Evolutionary conservation across 2,888 invertebrate genomes (phyloP).

Genomic region (Netelia virgata): DNA sequence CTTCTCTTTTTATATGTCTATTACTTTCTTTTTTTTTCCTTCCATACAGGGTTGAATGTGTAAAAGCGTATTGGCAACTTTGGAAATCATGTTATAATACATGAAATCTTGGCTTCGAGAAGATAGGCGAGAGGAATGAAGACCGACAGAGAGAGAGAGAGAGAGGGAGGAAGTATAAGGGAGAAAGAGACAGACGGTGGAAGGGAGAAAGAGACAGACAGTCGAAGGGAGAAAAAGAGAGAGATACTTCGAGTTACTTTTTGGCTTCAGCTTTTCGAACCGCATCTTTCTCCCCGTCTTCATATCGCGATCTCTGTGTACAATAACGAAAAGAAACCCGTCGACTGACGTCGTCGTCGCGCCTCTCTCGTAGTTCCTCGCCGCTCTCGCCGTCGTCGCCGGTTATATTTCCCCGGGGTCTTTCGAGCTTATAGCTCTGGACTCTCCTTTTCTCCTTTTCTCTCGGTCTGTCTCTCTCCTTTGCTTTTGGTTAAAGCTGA

Average conservation of each 20-base stretch:
- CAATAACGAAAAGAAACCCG: conserved; percentile 84
- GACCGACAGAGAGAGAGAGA: neutral
- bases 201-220: conserved; percentile 32
- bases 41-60: neutral
- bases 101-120: neutral
- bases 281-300: conserved; percentile 29
- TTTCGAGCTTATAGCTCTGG: conserved; percentile 77
- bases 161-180: neutral
- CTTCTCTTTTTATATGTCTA: neutral
- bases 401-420: conserved; percentile 82
- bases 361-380: neutral
- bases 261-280: conserved; percentile 55
- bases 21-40: conserved; percentile 10
- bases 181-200: conserved; percentile 42
- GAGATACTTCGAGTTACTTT: conserved; percentile 44
- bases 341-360: conserved; percentile 56
- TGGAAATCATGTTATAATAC: neutral
- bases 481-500: conserved; percentile 56
- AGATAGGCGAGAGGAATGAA: neutral
- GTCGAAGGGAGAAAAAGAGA: conserved; percentile 5
- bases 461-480: too few relatives aligned
- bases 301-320: conserved; percentile 75
- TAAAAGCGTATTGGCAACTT: neutral
- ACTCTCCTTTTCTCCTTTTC: conserved; percentile 57
- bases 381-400: conserved; percentile 4